Base-by-base conservation (phyloP, 2,797 vertebrate genomes). In the Denticeps clupeoides region DNA sequence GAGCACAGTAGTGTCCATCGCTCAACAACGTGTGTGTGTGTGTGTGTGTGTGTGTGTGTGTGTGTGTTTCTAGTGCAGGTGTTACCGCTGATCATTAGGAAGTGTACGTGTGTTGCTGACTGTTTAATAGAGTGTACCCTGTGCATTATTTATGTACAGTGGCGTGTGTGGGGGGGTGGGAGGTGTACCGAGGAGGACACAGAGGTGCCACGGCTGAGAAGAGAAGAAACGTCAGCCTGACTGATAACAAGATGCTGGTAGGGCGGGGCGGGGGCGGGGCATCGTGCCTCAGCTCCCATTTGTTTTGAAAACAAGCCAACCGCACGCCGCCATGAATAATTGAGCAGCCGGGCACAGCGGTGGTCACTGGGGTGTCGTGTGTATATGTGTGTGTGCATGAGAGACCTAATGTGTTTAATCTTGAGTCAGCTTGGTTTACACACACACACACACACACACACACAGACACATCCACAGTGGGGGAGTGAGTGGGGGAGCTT, bases 301-400 rank as follows among this genome's bases (percentile, higher is more conserved):
- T 67, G 37, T 65, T 75, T 66, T 48, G 42, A 48, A 62, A 65
- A 71, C 62, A 64, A 53, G 58, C 49, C 26, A 38, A 15, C 40
- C 11, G n/a, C 27, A 42, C 50, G 40, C 49, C 56, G 51, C 41
- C 56, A 74, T 81, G 65, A 75, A 79, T 81, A 69, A 82, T 82
- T 77, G 65, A 81, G 42, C 43, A 26, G 35, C 62, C 75, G 56
- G 59, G 77, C 73, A 64, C 57, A 46, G 28, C 31, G 43, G 50
- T 46, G 63, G 64, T 66, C 69, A 69, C 63, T 45, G 52, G 43
- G 62, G 38, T 60, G 49, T 33, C 18, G 44, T 7, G 10, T 11
- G 26, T 26, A 43, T 40, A 2, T 48, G 11, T 5, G 2, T n/a
- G 12, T 16, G 5, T 50, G 32, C 54, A 10, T 47, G n/a, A n/a